phyloP scores from a whole-genome alignment of 2,797 vertebrate species.

The Vireo griseus region DNA sequence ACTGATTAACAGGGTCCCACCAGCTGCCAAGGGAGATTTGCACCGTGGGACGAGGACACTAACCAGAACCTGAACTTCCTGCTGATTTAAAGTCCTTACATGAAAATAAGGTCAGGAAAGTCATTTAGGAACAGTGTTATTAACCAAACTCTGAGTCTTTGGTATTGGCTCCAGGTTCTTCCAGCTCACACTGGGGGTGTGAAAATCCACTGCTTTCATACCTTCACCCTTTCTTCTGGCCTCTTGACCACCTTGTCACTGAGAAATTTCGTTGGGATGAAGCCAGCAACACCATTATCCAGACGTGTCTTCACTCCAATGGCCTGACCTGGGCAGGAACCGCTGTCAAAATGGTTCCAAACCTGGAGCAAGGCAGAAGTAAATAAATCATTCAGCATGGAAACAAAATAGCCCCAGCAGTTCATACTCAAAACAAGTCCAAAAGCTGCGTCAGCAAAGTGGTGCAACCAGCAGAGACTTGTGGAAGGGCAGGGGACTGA shows the following conservation, averaged over 20 bases:
- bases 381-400: neutral
- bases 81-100: neutral
- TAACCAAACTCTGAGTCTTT: neutral
- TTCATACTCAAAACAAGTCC: neutral
- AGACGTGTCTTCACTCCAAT: slow-evolving; percentile 93
- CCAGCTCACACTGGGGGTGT: neutral
- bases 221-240: slow-evolving; percentile 97
- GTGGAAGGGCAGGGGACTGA: neutral
- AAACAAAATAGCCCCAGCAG: neutral
- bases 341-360: slow-evolving; percentile 99
- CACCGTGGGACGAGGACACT: neutral
- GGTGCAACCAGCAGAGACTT: neutral
- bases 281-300: slow-evolving; percentile 96
- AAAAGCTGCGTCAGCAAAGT: neutral
- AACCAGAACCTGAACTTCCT: slow-evolving; percentile 10
- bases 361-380: slow-evolving; percentile 76
- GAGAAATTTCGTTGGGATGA: slow-evolving; percentile 97
- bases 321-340: slow-evolving; percentile 96
- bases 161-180: neutral
- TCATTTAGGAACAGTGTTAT: neutral
- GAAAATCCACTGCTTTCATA: slow-evolving; percentile 55
- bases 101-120: neutral
- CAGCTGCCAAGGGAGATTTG: slow-evolving; percentile 50
- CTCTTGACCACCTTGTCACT: slow-evolving; percentile 98
- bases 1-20: slow-evolving; percentile 45